Base-by-base conservation (phyloP, 2,888 invertebrate species). In the Cryptocheilus praepositus region DNA sequence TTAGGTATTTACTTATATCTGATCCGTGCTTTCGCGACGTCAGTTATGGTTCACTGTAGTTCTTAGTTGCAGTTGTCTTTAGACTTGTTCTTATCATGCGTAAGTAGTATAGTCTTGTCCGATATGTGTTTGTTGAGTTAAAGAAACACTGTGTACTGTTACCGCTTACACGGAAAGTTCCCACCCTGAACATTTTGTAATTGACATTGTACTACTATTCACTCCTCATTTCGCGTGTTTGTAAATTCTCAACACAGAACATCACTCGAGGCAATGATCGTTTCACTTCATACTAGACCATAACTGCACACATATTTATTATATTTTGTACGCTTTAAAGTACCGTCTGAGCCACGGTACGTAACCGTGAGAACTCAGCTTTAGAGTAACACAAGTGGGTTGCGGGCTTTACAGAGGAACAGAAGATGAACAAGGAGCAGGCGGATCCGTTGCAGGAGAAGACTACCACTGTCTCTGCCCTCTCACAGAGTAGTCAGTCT, bases 351-450 rank as follows among this genome's bases (percentile, higher is more conserved):
- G 67, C 68, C 61, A 52, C 58, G 61, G 64, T 73, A 68, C 64
- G 46, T 66, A 79, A 52, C 60, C 61, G n/a, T 68, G 49, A 69
- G 69, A 70, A 71, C 61, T 64, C 52, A 66, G 73, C 76, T 81
- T 76, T 71, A 67, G 70, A 80, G 74, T 85, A 83, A 84, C 77
- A 83, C 77, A 77, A 78, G 71, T 85, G 85, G 85, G 84, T 86
- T 85, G 82, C 86, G 87, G 85, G 83, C 80, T 88, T 88, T 88
- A 82, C 88, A 88, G 88, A 88, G 81, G 88, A 88, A 83, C 86
- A 84, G 82, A 86, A 77, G 82, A 83, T 80, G 80, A 81, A 81
- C 82, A 83, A 88, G 86, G 88, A 88, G 77, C 86, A 87, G 79
- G 81, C 82, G 85, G 87, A 83, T 70, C 80, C 85, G 61, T 78